Evolutionary conservation across 2,888 invertebrate species (phyloP).

Genomic region (Cremastobaeus sp.): DNA sequence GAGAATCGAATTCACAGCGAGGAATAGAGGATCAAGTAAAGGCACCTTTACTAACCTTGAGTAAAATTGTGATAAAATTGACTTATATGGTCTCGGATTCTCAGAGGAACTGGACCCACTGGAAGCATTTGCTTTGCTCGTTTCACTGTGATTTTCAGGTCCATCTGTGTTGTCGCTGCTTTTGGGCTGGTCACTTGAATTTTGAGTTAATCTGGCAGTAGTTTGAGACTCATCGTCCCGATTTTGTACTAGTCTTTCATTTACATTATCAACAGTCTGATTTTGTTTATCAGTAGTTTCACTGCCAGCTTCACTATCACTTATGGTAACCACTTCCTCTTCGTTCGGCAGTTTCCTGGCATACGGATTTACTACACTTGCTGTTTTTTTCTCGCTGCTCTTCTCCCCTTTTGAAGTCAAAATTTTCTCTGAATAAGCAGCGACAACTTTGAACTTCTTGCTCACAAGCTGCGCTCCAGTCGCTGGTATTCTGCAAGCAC

Average conservation of each 20-base stretch:
- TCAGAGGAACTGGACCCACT: not conserved
- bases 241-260: not conserved
- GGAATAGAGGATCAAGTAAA: not conserved
- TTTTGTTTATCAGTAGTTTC: not conserved
- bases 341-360: conserved; percentile 13
- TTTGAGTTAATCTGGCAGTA: not conserved
- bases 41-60: conserved; percentile 72
- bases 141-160: not conserved
- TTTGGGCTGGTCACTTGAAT: not conserved
- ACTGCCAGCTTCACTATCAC: not conserved
- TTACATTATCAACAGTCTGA: not conserved
- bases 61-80: conserved; percentile 70
- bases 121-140: not conserved
- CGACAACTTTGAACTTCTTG: conserved; percentile 73
- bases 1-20: not conserved
- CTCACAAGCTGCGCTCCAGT: conserved; percentile 72
- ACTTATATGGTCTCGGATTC: conserved; percentile 69
- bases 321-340: conserved; percentile 12
- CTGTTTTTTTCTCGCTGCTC: not conserved
- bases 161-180: too few species aligned
- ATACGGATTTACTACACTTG: conserved; percentile 39
- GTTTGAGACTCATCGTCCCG: not conserved
- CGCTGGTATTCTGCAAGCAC: conserved; percentile 71
- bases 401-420: conserved; percentile 61
- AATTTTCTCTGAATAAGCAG: conserved; percentile 70